Evolutionary conservation across 2,888 invertebrate species (phyloP).

Genomic region (Drosophila merina): DNA sequence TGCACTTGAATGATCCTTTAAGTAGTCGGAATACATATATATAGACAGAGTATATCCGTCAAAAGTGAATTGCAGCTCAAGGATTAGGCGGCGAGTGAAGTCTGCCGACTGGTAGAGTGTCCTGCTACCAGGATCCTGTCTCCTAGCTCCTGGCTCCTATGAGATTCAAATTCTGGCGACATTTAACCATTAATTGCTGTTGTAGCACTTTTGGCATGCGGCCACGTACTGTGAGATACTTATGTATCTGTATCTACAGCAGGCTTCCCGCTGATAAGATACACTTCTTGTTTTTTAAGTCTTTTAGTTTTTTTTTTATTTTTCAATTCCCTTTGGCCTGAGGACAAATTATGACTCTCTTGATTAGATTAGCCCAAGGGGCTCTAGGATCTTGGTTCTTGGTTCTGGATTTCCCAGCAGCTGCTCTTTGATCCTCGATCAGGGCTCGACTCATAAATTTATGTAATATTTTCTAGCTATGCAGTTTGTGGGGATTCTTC

Average conservation of each 20-base stretch:
- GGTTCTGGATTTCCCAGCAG: conserved; percentile 9
- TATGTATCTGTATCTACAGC: conserved; percentile 22
- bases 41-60: conserved; percentile 57
- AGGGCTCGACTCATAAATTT: conserved; percentile 43
- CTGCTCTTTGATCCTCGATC: conserved; percentile 24
- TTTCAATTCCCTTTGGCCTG: conserved; percentile 54
- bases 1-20: conserved; percentile 74
- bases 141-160: neutral
- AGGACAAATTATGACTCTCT: conserved; percentile 72
- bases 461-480: neutral
- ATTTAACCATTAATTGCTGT: conserved; percentile 68
- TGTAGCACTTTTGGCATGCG: conserved; percentile 70
- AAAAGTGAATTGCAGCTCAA: conserved; percentile 76
- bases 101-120: conserved; percentile 52
- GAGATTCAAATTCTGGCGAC: conserved; percentile 27
- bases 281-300: conserved; percentile 4
- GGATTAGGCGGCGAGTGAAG: conserved; percentile 70
- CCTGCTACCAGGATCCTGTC: too few species aligned
- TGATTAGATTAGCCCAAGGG: conserved; percentile 67
- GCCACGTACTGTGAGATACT: neutral
- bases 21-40: conserved; percentile 1
- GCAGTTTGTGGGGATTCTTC: too few species aligned
- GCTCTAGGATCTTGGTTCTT: too few species aligned
- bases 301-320: conserved; percentile 24
- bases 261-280: conserved; percentile 60